phyloP scores from a whole-genome alignment of 2,888 invertebrate genomes.

The Sinopyrophorus schimmeli region DNA sequence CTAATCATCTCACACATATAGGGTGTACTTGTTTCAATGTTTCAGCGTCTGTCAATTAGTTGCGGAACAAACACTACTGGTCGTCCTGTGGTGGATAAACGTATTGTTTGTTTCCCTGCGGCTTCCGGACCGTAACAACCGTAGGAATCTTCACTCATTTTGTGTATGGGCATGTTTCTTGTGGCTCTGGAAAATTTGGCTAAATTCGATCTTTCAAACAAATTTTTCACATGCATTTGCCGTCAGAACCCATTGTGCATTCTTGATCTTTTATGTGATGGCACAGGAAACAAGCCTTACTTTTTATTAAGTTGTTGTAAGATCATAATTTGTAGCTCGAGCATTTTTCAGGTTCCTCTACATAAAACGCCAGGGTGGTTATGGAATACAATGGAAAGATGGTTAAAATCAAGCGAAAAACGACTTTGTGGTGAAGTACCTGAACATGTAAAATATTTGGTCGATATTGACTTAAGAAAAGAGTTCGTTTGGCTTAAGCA shows the following conservation, averaged over 20 bases:
- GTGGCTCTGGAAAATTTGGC: too few species aligned
- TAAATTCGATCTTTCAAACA: not conserved
- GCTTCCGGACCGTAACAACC: constrained; percentile 42
- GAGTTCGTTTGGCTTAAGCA: constrained; percentile 75
- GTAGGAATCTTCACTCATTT: constrained; percentile 46
- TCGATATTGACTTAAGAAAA: constrained; percentile 60
- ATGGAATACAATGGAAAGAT: constrained; percentile 86
- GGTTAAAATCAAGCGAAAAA: constrained; percentile 65
- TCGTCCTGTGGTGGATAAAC: constrained; percentile 39
- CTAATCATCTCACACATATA: constrained; percentile 52
- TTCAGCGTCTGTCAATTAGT: constrained; percentile 46
- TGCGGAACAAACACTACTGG: constrained; percentile 42
- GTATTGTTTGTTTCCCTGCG: constrained; percentile 37
- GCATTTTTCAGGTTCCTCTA: constrained; percentile 71
- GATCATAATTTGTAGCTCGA: constrained; percentile 13
- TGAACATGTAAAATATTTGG: constrained; percentile 38
- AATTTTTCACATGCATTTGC: not conserved
- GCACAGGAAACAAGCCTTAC: constrained; percentile 23
- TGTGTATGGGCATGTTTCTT: constrained; percentile 36
- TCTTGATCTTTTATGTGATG: too few species aligned
- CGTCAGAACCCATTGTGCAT: not conserved
- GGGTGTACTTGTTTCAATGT: constrained; percentile 54
- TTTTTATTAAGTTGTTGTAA: constrained; percentile 8
- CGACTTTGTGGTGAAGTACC: constrained; percentile 54
- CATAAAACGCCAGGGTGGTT: constrained; percentile 96